These are phyloP conservation scores for Oxyura jamaicensis DNA, from an alignment of 2,113 vertebrate genomes.

Conservation along the genomic window DNA sequence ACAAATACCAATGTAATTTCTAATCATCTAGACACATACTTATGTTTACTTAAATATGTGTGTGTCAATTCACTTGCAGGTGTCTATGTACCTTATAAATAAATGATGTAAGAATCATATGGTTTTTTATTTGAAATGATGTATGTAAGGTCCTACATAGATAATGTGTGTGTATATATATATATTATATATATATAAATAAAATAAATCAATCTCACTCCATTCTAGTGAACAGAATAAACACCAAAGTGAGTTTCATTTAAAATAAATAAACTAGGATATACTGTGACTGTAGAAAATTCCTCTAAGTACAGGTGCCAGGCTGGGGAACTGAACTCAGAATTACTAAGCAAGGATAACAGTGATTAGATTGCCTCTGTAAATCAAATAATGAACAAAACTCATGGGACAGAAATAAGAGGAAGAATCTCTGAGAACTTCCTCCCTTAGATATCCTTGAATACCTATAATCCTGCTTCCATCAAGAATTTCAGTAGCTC, in stretches of 20 bases:
- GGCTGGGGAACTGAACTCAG: neutral
- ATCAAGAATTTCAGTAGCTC: neutral
- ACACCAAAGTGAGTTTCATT: neutral
- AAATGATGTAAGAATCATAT: neutral
- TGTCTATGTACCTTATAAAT: neutral
- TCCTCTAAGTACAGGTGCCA: neutral
- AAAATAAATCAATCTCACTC: neutral
- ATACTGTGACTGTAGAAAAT: neutral
- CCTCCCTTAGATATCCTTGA: neutral
- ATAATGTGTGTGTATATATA: neutral
- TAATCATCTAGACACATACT: neutral
- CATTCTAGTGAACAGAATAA: neutral
- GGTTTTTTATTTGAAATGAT: neutral
- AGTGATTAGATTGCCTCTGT: constrained; percentile 13
- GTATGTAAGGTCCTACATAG: neutral
- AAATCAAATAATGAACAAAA: constrained; percentile 27
- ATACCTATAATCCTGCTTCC: neutral
- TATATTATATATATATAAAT: neutral
- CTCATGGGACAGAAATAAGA: neutral
- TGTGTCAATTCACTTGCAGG: neutral
- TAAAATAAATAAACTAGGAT: constrained; percentile 14
- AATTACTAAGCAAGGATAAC: neutral
- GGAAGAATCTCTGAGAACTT: constrained; percentile 8
- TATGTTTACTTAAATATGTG: neutral
- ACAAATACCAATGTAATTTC: neutral